Percentiles rank a stretch among this genome's conserved stretches.
Evolutionary conservation across 2,113 vertebrate genomes (phyloP).

Genomic region (Cyprinodon tularosa): DNA sequence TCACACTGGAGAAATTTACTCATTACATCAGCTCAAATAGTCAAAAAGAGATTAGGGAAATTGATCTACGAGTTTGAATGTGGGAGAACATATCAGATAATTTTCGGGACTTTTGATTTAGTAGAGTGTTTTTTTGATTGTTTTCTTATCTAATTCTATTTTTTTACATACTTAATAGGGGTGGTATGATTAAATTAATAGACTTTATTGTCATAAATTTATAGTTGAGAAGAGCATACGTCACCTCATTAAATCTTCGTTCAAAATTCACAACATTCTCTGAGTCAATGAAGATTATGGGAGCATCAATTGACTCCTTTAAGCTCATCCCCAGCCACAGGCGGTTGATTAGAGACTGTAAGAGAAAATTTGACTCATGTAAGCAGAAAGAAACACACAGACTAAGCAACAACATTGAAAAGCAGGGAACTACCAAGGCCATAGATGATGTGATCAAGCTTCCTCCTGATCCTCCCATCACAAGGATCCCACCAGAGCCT

Average conservation of each 20-base stretch:
- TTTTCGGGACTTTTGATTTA: too few relatives aligned
- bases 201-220: conserved; percentile 1
- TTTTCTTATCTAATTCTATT: not conserved
- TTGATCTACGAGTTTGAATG: too few relatives aligned
- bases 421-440: conserved; percentile 79
- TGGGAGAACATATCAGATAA: too few relatives aligned
- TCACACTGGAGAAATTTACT: too few relatives aligned
- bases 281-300: conserved; percentile 70
- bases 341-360: conserved; percentile 85
- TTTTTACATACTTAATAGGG: not conserved
- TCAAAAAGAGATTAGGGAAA: too few relatives aligned
- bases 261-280: conserved; percentile 74
- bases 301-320: conserved; percentile 75
- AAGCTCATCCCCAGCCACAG: conserved; percentile 85
- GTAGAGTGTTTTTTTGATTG: too few relatives aligned
- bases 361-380: conserved; percentile 1
- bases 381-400: conserved; percentile 5
- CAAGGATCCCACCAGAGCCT: conserved; percentile 77
- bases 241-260: conserved; percentile 60
- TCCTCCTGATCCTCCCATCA: conserved; percentile 91
- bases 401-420: not conserved
- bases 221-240: not conserved
- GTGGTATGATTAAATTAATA: not conserved
- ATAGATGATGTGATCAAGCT: conserved; percentile 83
- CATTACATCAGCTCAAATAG: too few relatives aligned